phyloP scores from a whole-genome alignment of 2,797 vertebrate genomes.

The Molossus alvarezi region DNA sequence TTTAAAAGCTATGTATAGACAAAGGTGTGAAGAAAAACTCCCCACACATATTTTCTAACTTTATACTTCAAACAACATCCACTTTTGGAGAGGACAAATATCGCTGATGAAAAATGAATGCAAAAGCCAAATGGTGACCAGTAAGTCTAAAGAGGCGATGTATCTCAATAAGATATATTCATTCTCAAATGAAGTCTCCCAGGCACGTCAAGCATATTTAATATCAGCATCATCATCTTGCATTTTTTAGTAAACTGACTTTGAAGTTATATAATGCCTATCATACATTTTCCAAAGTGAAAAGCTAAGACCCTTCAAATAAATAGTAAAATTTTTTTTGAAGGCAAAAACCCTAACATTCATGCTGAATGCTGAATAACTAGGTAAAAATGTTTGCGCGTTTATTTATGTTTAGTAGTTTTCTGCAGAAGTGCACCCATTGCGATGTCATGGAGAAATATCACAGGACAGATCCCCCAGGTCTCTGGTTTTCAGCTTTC shows the following conservation, averaged over 20 bases:
- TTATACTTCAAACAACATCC: not conserved
- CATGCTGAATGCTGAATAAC: constrained; percentile 6
- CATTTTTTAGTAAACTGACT: constrained; percentile 10
- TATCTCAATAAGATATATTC: constrained; percentile 49
- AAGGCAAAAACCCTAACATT: not conserved
- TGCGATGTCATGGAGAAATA: not conserved
- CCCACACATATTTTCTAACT: constrained; percentile 34
- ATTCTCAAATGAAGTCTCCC: constrained; percentile 13
- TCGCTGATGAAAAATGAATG: constrained; percentile 15
- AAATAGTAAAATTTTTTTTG: not conserved
- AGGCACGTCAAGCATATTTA: not conserved
- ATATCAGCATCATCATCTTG: not conserved
- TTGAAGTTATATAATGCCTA: not conserved
- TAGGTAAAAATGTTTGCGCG: not conserved
- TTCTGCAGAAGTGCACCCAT: not conserved
- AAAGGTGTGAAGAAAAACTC: not conserved
- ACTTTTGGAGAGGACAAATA: not conserved
- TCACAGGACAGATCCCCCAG: not conserved
- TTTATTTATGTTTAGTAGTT: constrained; percentile 23
- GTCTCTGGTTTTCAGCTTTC: not conserved
- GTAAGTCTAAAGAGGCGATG: not conserved
- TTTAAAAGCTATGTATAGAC: not conserved
- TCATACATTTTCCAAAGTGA: not conserved
- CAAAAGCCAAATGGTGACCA: not conserved
- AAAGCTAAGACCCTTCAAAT: not conserved